Conservation (phyloP, 2,797 vertebrate genomes). For the Potorous gilbertii region DNA sequence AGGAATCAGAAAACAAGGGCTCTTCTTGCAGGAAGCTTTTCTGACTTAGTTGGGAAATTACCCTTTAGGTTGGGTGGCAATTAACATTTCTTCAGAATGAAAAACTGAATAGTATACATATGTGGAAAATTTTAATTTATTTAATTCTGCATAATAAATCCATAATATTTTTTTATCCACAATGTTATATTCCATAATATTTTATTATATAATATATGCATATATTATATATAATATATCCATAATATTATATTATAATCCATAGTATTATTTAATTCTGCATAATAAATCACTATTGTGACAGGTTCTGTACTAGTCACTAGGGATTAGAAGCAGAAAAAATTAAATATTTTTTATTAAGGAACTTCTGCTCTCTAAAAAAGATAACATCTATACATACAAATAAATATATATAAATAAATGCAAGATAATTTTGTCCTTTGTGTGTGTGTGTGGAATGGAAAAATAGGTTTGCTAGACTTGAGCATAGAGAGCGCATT, state of each 20-base stretch:
- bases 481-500: not conserved
- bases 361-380: not conserved
- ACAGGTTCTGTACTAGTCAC: not conserved
- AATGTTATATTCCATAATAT: too few relatives aligned
- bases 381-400: not conserved
- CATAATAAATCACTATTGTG: slow-evolving; percentile 24
- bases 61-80: slow-evolving; percentile 16
- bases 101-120: slow-evolving; percentile 64
- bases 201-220: too few relatives aligned
- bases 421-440: not conserved
- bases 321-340: not conserved
- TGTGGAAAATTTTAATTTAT: slow-evolving; percentile 36
- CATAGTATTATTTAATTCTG: slow-evolving; percentile 3
- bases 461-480: not conserved
- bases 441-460: not conserved
- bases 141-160: slow-evolving; percentile 34
- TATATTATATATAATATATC: too few relatives aligned
- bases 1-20: slow-evolving; percentile 59
- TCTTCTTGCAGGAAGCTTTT: slow-evolving; percentile 68
- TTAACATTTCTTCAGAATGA: slow-evolving; percentile 5
- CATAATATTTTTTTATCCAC: too few relatives aligned
- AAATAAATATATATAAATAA: not conserved
- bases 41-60: slow-evolving; percentile 50
- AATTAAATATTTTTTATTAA: not conserved
- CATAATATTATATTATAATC: too few relatives aligned